These are phyloP conservation scores for Craterocephalus amniculus DNA, from an alignment of 2,797 vertebrate genomes.

Conservation along the genomic window DNA sequence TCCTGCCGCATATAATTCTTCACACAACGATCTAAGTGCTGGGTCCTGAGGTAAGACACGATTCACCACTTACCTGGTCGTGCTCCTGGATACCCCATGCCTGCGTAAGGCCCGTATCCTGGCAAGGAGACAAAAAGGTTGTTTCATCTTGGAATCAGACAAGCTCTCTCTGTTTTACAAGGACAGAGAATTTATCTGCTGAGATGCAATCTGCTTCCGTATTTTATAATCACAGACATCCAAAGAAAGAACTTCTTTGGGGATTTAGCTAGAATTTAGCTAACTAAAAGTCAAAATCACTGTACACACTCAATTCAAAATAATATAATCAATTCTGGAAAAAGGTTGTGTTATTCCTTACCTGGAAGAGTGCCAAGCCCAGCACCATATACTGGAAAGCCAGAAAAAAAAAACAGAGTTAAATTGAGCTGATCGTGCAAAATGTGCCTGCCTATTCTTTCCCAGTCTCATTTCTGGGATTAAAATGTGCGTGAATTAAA, in stretches of 20 bases:
- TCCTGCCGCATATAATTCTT: too few relatives aligned
- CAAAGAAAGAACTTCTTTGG: not conserved
- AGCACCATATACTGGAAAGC: constrained; percentile 67
- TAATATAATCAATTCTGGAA: not conserved
- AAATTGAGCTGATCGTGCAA: not conserved
- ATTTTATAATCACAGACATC: constrained; percentile 22
- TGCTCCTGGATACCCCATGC: constrained; percentile 60
- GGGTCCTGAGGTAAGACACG: not conserved
- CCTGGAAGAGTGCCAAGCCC: constrained; percentile 71
- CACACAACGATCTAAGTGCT: not conserved
- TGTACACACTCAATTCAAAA: not conserved
- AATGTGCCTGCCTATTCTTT: not conserved
- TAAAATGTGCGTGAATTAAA: too few relatives aligned
- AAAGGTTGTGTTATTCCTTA: constrained; percentile 35
- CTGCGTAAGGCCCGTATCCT: constrained; percentile 75
- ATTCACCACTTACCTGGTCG: constrained; percentile 72
- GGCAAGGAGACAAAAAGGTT: constrained; percentile 48
- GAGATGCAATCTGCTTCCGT: constrained; percentile 13
- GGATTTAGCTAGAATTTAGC: constrained; percentile 27
- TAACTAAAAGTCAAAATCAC: constrained; percentile 5
- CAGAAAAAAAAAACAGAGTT: constrained; percentile 22
- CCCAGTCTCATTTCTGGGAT: too few relatives aligned
- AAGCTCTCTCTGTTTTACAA: constrained; percentile 22
- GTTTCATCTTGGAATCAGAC: constrained; percentile 49
- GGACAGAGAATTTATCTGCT: constrained; percentile 26